Evolutionary conservation across 2,888 invertebrate genomes (phyloP).

Genomic region (Yponomeuta evonymella): DNA sequence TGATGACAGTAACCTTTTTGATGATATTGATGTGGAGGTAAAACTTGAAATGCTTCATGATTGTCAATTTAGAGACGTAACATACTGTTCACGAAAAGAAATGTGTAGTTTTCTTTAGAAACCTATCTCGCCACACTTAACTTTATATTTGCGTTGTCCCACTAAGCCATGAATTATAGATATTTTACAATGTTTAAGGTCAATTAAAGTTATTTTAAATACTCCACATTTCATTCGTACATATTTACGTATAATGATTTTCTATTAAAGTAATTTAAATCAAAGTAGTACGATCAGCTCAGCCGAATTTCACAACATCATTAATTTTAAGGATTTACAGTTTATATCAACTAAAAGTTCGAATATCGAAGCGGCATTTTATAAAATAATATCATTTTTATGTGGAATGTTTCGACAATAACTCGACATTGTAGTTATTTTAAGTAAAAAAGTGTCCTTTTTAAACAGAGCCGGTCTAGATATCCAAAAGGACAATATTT

Average conservation of each 20-base stretch:
- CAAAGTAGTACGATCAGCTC: neutral
- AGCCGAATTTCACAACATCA: too few relatives aligned
- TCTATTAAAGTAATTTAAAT: neutral
- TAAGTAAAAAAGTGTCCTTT: neutral
- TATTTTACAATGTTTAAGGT: neutral
- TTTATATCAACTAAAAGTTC: too few relatives aligned
- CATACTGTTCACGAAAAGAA: neutral
- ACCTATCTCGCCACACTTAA: neutral
- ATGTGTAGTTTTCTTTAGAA: neutral
- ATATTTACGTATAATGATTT: neutral
- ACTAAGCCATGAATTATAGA: neutral
- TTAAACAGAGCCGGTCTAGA: neutral
- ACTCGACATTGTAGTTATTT: neutral
- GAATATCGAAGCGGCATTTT: neutral
- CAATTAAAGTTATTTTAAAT: neutral
- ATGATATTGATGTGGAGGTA: constrained; percentile 7
- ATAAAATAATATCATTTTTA: neutral
- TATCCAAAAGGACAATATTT: constrained; percentile 4
- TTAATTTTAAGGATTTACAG: too few relatives aligned
- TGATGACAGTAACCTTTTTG: constrained; percentile 1
- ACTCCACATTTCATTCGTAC: neutral
- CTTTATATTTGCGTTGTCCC: neutral
- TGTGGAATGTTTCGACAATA: neutral
- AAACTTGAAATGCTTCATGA: neutral
- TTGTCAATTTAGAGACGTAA: neutral